These are phyloP conservation scores for Rhamphomyia laevipes DNA, from an alignment of 2,888 invertebrate species.

Conservation along the genomic window DNA sequence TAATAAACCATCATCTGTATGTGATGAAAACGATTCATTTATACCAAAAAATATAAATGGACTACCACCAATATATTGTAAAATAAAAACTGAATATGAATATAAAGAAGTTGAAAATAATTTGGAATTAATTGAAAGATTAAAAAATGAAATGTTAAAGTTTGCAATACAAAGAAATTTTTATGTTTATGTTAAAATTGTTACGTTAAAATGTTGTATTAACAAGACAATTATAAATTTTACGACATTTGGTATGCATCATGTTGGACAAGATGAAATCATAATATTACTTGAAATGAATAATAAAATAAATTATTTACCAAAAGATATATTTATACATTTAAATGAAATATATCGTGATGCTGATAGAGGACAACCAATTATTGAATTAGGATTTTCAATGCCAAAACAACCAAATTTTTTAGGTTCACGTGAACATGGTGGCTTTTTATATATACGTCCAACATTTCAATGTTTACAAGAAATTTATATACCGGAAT, in stretches of 20 bases:
- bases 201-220: constrained; percentile 63
- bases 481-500: constrained; percentile 57
- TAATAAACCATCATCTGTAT: constrained; percentile 1
- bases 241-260: constrained; percentile 61
- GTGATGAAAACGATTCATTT: constrained; percentile 28
- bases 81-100: constrained; percentile 25
- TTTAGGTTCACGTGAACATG: constrained; percentile 58
- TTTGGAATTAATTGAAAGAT: constrained; percentile 42
- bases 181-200: constrained; percentile 58
- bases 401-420: constrained; percentile 41
- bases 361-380: constrained; percentile 54
- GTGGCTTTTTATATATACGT: constrained; percentile 71
- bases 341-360: constrained; percentile 60
- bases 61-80: constrained; percentile 42
- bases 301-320: constrained; percentile 32
- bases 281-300: constrained; percentile 54
- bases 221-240: constrained; percentile 65
- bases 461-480: constrained; percentile 72
- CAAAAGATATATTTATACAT: constrained; percentile 64
- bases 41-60: constrained; percentile 37
- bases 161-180: constrained; percentile 68
- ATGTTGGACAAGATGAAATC: constrained; percentile 74
- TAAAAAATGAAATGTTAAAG: constrained; percentile 50
- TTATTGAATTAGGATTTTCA: constrained; percentile 57
- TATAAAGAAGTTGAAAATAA: constrained; percentile 39